A percentile compares a stretch with the other conserved stretches of the same genome.
Conservation (phyloP, 1,140 invertebrate genomes). For the Colletes gigas region DNA sequence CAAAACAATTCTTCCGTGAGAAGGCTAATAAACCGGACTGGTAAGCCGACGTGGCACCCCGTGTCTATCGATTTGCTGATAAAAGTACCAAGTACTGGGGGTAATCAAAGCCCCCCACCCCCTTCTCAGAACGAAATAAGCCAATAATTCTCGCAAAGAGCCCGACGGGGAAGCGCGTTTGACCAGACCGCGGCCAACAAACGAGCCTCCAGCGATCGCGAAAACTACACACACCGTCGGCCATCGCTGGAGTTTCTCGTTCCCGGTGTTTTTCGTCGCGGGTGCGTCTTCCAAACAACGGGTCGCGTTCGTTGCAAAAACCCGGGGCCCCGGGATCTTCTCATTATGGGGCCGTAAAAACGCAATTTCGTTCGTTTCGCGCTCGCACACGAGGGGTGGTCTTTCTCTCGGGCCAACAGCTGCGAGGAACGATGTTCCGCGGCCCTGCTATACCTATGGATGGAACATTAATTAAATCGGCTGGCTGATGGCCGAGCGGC, state of each 20-base stretch:
- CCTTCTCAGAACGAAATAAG: no score
- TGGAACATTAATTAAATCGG: slow-evolving; percentile 69
- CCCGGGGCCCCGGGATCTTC: not conserved
- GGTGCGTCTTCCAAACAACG: not conserved
- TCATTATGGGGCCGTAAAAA: slow-evolving; percentile 42
- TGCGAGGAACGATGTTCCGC: slow-evolving; percentile 40
- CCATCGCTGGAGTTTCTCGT: not conserved
- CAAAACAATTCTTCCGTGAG: no score
- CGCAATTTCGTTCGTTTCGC: slow-evolving; percentile 38
- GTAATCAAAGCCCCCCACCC: no score
- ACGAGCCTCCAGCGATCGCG: not conserved
- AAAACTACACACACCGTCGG: not conserved
- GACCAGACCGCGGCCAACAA: not conserved
- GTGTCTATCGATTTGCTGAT: no score
- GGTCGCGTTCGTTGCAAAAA: not conserved
- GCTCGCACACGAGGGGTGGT: not conserved
- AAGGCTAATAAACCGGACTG: no score
- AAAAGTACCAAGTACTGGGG: no score
- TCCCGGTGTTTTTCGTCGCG: not conserved
- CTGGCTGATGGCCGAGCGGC: slow-evolving; percentile 40
- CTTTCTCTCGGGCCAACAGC: slow-evolving; percentile 28
- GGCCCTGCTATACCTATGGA: slow-evolving; percentile 32
- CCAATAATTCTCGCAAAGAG: not conserved
- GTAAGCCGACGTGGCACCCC: no score
- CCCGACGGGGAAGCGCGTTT: not conserved